Percentiles rank a stretch among this genome's conserved stretches.
Evolutionary conservation across 2,797 vertebrate species (phyloP).

Genomic region (Channallabes apus): DNA sequence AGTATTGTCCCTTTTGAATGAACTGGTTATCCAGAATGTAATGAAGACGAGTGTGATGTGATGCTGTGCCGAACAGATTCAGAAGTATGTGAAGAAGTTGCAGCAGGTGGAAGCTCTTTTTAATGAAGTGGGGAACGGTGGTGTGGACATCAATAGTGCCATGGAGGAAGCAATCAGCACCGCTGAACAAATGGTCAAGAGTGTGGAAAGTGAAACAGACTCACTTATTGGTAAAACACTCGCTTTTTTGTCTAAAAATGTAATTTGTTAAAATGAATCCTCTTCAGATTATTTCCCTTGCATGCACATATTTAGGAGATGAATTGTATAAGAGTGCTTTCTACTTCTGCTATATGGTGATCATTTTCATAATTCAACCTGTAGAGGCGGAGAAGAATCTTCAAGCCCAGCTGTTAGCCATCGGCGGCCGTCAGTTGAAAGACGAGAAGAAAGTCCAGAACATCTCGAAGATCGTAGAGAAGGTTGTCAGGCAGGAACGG

Average conservation of each 20-base stretch:
- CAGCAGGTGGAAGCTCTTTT: constrained; percentile 74
- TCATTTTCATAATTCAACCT: neutral
- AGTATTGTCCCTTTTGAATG: too few species aligned
- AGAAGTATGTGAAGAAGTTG: constrained; percentile 72
- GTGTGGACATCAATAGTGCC: constrained; percentile 5
- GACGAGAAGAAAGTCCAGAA: constrained; percentile 68
- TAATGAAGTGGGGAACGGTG: constrained; percentile 50
- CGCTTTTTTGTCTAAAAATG: neutral
- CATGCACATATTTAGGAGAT: too few species aligned
- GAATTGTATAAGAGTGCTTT: neutral
- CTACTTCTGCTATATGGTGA: neutral
- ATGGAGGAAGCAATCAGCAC: constrained; percentile 74
- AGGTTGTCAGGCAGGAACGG: constrained; percentile 60
- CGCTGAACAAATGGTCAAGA: constrained; percentile 66
- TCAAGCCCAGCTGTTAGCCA: constrained; percentile 67
- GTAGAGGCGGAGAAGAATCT: constrained; percentile 75
- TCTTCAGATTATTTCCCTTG: too few species aligned
- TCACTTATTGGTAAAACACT: constrained; percentile 60
- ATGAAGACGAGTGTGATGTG: neutral
- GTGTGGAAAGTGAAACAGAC: constrained; percentile 70
- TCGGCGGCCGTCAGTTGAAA: constrained; percentile 67
- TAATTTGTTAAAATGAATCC: too few species aligned
- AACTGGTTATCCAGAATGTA: neutral
- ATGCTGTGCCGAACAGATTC: constrained; percentile 71
- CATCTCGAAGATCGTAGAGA: constrained; percentile 54